A percentile compares a stretch with the other conserved stretches of the same genome.
Conservation (phyloP, 2,797 vertebrate genomes). For the Mycteria americana region DNA sequence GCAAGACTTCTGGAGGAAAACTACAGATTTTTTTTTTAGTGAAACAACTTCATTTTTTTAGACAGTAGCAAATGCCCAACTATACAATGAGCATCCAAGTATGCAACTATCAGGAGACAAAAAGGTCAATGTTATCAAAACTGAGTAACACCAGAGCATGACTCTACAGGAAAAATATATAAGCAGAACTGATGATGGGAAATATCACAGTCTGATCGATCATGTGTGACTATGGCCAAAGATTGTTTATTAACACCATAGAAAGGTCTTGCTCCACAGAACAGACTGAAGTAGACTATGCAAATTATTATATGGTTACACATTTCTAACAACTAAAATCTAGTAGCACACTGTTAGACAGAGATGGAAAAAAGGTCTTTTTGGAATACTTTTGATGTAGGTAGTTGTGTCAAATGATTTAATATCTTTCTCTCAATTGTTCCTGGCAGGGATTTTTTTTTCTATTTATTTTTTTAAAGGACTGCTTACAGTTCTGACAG, state of each 20-base stretch:
- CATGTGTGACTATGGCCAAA: background rate
- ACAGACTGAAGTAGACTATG: background rate
- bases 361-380: background rate
- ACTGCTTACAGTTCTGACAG: background rate
- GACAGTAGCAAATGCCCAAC: background rate
- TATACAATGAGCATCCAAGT: background rate
- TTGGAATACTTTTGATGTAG: background rate
- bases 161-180: background rate
- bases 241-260: fast-evolving
- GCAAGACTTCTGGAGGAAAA: background rate
- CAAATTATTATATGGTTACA: background rate
- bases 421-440: background rate
- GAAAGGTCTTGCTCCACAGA: background rate
- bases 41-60: background rate
- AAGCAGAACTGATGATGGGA: background rate
- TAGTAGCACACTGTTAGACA: background rate
- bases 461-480: background rate
- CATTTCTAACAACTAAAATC: background rate
- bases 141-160: background rate
- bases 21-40: background rate
- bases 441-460: background rate
- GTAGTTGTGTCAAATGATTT: background rate
- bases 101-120: background rate
- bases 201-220: background rate
- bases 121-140: background rate